A percentile compares a stretch with the other conserved stretches of the same genome.
Evolutionary conservation across 1,140 invertebrate genomes (phyloP).

Genomic region (Macrobrachium nipponense): DNA sequence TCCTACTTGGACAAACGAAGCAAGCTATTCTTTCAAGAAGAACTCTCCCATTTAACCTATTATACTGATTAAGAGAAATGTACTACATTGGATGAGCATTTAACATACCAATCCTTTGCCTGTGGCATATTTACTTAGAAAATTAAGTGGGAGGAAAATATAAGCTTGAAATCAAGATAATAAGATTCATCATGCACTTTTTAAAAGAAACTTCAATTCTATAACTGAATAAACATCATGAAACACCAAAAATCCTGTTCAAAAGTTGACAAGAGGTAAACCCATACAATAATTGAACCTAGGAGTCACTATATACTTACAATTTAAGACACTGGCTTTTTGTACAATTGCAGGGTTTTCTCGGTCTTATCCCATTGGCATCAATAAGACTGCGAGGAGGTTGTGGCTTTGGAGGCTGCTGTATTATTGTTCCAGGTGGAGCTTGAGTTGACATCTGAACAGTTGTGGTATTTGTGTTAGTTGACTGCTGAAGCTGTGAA

Average conservation of each 20-base stretch:
- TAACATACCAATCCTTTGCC: too few relatives aligned
- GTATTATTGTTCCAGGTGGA: constrained; percentile 40
- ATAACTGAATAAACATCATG: too few relatives aligned
- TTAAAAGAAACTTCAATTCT: too few relatives aligned
- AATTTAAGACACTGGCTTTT: constrained; percentile 99
- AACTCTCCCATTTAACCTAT: too few relatives aligned
- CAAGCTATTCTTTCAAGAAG: too few relatives aligned
- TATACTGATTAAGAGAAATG: too few relatives aligned
- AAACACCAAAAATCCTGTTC: constrained; percentile 34
- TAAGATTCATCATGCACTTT: too few relatives aligned
- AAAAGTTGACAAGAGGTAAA: constrained; percentile 27
- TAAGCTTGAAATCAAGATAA: too few relatives aligned
- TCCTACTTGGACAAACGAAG: too few relatives aligned
- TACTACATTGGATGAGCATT: too few relatives aligned
- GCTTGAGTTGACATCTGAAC: constrained; percentile 40
- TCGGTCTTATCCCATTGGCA: constrained; percentile 80
- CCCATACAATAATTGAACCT: neutral
- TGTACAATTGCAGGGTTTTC: constrained; percentile 98
- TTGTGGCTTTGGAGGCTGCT: constrained; percentile 57
- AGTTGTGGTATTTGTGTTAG: constrained; percentile 28
- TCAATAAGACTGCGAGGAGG: constrained; percentile 69
- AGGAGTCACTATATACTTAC: constrained; percentile 71
- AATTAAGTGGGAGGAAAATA: too few relatives aligned
- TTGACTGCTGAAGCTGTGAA: constrained; percentile 47
- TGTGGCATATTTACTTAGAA: too few relatives aligned